Evolutionary conservation across 2,888 invertebrate genomes (phyloP), one percentile per base, ranked within the genome.

Genomic region (Tenthredo mesomela): DNA sequence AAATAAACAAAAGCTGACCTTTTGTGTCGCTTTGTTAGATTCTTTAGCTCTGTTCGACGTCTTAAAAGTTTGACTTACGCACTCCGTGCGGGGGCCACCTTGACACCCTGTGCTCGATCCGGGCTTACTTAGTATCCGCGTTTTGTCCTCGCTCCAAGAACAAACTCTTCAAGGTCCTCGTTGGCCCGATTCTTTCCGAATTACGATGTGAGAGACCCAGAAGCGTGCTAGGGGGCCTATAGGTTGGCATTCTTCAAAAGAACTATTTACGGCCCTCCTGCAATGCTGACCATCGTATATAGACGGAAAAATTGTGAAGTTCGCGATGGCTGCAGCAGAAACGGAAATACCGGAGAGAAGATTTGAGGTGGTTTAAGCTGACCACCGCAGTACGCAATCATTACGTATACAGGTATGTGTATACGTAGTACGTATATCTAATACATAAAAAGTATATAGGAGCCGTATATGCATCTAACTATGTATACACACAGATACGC

Each of bases 51-150:
- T 18, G 10, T 40, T 50, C 40, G 18, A 77, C 33, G 29, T 77
- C 50, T 77, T 33, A 54, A 7, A 54, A 77, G 18, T 50, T 12
- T 75, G 75, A 75, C 75, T 75, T 15, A 43, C n/a, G 25, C 21
- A 43, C 73, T 43, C 12, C 25, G 21, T 18, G 21, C 18, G 43
- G 29, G 4, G 33, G 25, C 37, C 40, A 25, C 80, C 80, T 80
- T 80, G 80, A 80, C 80, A 80, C 80, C 80, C 58, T 80, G 80
- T n/a, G 58, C 80, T 80, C 80, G 37, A 80, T 80, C 25, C 80
- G n/a, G 80, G n/a, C 61, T 43, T 12, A 40, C 40, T 25, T n/a
- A 43, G 73, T 25, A 43, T 73, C 73, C 12, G 50, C 25, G 18
- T 18, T 67, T 18, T 77, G 47, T 54, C 77, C 33, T 54, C 50